Conservation (phyloP, 2,113 vertebrate genomes). For the cat (Felis catus) region F.catus_Fca126_mat1.0 CM031414.1:87815001-87815500, state of each 20-base stretch:
- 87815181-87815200: not conserved
- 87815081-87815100: no score
- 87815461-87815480: not conserved
- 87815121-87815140: no score
- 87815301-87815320: not conserved
- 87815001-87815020: no score
- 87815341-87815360: not conserved
- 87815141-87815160: no score
- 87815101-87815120: no score
- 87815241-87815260: not conserved
- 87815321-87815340: conserved; percentile 14
- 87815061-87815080: no score
- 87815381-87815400: no score
- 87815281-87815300: not conserved
- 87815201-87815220: not conserved
- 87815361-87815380: not conserved
- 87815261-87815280: conserved; percentile 1
- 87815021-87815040: no score
- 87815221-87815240: not conserved
- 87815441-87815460: conserved; percentile 32
- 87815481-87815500: conserved; percentile 38
- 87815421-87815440: no score
- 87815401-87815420: no score
- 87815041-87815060: no score
- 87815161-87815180: no score